Percentiles rank a stretch among this genome's conserved stretches.
phyloP scores from a whole-genome alignment of 2,888 invertebrate species.

The Lamellibrachia satsuma region DNA sequence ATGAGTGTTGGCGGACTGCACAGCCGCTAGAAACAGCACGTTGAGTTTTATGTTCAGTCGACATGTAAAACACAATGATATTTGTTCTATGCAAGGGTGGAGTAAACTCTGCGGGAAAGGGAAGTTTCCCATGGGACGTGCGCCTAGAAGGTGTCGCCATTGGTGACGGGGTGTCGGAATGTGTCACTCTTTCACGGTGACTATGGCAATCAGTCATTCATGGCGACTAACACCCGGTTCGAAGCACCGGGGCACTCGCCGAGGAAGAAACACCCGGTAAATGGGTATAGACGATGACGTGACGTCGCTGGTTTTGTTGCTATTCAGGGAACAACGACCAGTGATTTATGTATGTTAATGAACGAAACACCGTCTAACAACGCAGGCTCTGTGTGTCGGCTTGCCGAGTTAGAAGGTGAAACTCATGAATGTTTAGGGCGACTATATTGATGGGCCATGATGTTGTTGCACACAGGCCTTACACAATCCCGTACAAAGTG shows the following conservation, averaged over 20 bases:
- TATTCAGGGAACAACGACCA: background rate
- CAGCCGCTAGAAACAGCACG: background rate
- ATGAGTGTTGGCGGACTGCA: background rate
- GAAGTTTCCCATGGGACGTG: background rate
- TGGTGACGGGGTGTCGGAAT: background rate
- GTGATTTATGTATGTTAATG: background rate
- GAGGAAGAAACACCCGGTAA: background rate
- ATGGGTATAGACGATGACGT: background rate
- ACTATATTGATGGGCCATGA: background rate
- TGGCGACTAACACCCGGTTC: background rate
- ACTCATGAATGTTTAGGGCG: background rate
- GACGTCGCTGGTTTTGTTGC: background rate
- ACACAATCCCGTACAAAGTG: background rate
- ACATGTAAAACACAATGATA: background rate
- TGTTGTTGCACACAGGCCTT: background rate
- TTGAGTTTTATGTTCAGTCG: background rate
- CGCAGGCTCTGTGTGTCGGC: background rate
- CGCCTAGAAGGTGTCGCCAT: background rate
- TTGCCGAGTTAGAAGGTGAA: background rate
- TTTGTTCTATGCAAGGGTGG: background rate
- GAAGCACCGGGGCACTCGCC: background rate
- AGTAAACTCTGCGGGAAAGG: background rate
- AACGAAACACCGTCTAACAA: background rate
- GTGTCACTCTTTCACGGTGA: background rate
- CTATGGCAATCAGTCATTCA: background rate